Evolutionary conservation across 2,888 invertebrate species (phyloP).

Genomic region (Metacarcinus magister): DNA sequence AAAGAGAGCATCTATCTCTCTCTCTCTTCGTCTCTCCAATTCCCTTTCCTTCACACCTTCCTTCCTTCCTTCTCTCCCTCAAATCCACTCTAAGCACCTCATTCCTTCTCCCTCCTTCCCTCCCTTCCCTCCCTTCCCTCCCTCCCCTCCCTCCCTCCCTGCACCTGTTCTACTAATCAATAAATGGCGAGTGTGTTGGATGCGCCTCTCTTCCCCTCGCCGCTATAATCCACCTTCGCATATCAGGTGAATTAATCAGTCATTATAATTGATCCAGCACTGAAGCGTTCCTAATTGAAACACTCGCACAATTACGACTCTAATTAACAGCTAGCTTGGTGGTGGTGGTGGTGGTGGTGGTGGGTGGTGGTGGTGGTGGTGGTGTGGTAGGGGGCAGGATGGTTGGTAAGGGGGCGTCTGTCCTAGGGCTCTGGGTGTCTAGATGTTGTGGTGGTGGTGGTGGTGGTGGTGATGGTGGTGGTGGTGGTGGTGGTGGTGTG

Average conservation of each 20-base stretch:
- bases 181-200: constrained; percentile 37
- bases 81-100: not conserved
- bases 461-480: not conserved
- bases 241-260: constrained; percentile 78
- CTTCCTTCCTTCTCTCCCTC: constrained; percentile 23
- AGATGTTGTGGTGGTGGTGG: not conserved
- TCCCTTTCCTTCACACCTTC: constrained; percentile 31
- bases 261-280: constrained; percentile 78
- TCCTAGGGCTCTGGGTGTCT: not conserved
- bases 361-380: not conserved
- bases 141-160: constrained; percentile 39
- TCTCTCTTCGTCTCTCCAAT: constrained; percentile 14
- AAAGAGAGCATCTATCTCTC: constrained; percentile 26
- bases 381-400: not conserved
- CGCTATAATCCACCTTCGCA: constrained; percentile 63
- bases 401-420: not conserved
- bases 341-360: not conserved
- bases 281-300: constrained; percentile 77
- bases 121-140: not conserved
- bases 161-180: constrained; percentile 70
- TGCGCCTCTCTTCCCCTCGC: constrained; percentile 58
- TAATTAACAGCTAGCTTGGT: constrained; percentile 76
- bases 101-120: not conserved
- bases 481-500: not conserved
- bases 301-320: constrained; percentile 77